Evolutionary conservation across 2,888 invertebrate genomes (phyloP), one percentile per base, ranked within the genome.

Genomic region (Suillia variegata): DNA sequence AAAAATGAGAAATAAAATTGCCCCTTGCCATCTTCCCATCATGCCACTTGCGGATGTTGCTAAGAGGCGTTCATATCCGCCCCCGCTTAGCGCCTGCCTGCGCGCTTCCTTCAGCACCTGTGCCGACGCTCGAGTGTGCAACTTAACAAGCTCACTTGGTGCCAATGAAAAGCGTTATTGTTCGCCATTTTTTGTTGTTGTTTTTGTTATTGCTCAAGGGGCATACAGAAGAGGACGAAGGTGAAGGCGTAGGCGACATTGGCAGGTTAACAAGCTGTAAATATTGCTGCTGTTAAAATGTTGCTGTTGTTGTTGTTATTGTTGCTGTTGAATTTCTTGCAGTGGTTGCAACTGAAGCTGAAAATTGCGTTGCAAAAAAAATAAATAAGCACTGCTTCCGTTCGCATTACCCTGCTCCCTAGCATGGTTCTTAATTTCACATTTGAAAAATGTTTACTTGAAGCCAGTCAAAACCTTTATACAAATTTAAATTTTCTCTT

Each of bases 361-460:
- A 38, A 38, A 38, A 38, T 38, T 38, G 38, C 38, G 15, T 38
- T 38, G 38, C 38, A 31, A 31, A n/a, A n/a, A n/a, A n/a, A n/a
- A n/a, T n/a, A n/a, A n/a, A n/a, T n/a, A n/a, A n/a, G n/a, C n/a
- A n/a, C n/a, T n/a, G n/a, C n/a, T n/a, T n/a, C n/a, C n/a, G n/a
- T n/a, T n/a, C n/a, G n/a, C n/a, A n/a, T n/a, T n/a, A n/a, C n/a
- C n/a, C n/a, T n/a, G n/a, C n/a, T n/a, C n/a, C n/a, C n/a, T n/a
- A n/a, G n/a, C n/a, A n/a, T n/a, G n/a, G n/a, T n/a, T n/a, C n/a
- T n/a, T n/a, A n/a, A n/a, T n/a, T n/a, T n/a, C n/a, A n/a, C n/a
- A n/a, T n/a, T n/a, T n/a, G n/a, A n/a, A n/a, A n/a, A n/a, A n/a
- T n/a, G n/a, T n/a, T n/a, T n/a, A n/a, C n/a, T n/a, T n/a, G n/a